These are phyloP conservation scores for Pogonophryne albipinna DNA, from an alignment of 2,797 vertebrate genomes.

Conservation along the genomic window DNA sequence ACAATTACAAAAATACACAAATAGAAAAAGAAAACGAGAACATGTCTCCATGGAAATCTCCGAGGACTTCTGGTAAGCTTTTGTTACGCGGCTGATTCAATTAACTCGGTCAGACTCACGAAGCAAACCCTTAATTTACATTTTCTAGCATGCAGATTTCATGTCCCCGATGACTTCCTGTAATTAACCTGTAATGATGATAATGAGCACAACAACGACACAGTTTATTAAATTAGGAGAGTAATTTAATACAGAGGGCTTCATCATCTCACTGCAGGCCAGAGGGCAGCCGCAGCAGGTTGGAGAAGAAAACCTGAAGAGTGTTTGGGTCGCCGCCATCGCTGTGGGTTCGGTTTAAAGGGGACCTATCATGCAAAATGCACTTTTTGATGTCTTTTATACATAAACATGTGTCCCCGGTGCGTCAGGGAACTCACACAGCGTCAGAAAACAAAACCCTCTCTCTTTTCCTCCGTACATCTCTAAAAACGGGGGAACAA, in stretches of 20 bases:
- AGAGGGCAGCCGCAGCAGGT: conserved; percentile 33
- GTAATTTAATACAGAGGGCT: conserved; percentile 59
- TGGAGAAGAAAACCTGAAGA: conserved; percentile 15
- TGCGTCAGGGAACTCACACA: too few species aligned
- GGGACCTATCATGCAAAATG: too few species aligned
- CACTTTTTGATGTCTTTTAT: too few species aligned
- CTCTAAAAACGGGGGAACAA: too few species aligned
- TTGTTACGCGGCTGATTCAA: conserved; percentile 41
- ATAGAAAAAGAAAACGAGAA: neutral
- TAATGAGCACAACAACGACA: conserved; percentile 65
- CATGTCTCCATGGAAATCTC: conserved; percentile 8
- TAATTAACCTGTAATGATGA: conserved; percentile 67
- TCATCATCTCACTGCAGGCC: conserved; percentile 62
- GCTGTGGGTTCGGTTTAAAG: conserved; percentile 33
- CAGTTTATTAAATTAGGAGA: conserved; percentile 59
- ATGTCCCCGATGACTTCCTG: conserved; percentile 45
- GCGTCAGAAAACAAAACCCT: too few species aligned
- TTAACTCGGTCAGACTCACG: conserved; percentile 44
- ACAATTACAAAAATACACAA: conserved; percentile 3
- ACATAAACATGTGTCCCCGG: too few species aligned
- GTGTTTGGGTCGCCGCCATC: conserved; percentile 56
- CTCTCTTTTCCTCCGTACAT: too few species aligned
- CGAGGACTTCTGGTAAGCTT: conserved; percentile 19
- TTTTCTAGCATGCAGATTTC: conserved; percentile 53
- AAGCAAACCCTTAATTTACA: conserved; percentile 64